Evolutionary conservation across 1,140 invertebrate species (phyloP).

Genomic region (Achatina immaculata): DNA sequence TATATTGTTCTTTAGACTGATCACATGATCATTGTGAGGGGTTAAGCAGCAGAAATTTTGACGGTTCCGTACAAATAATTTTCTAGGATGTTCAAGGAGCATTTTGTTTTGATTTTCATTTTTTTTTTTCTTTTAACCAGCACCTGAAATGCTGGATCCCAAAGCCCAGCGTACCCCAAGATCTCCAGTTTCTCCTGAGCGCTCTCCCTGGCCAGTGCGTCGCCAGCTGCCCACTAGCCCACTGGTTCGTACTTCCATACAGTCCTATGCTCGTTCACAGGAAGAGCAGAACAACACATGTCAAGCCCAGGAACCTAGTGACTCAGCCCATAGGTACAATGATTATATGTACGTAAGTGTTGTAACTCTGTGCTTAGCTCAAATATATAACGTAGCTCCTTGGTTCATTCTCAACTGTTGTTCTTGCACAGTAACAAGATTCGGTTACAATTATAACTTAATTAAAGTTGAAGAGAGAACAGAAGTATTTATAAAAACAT

Average conservation of each 20-base stretch:
- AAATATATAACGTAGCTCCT: conserved; percentile 14
- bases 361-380: conserved; percentile 18
- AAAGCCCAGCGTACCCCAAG: conserved; percentile 59
- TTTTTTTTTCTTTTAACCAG: conserved; percentile 57
- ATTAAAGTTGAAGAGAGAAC: too few species aligned
- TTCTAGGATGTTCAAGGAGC: too few species aligned
- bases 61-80: too few species aligned
- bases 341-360: conserved; percentile 41
- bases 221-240: conserved; percentile 62
- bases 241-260: conserved; percentile 66
- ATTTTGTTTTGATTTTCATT: too few species aligned
- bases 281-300: conserved; percentile 65
- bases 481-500: too few species aligned
- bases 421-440: too few species aligned
- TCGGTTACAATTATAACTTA: too few species aligned
- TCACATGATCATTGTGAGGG: too few species aligned
- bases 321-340: conserved; percentile 58
- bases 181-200: conserved; percentile 43
- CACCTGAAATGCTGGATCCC: conserved; percentile 72
- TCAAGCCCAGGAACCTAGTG: conserved; percentile 47
- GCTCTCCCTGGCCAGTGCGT: conserved; percentile 59
- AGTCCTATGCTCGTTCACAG: conserved; percentile 64
- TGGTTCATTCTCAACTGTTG: background rate
- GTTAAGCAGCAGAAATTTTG: too few species aligned
- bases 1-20: too few species aligned